Base-by-base conservation (phyloP, 2,888 invertebrate species). In the Ernsta delagoae region DNA sequence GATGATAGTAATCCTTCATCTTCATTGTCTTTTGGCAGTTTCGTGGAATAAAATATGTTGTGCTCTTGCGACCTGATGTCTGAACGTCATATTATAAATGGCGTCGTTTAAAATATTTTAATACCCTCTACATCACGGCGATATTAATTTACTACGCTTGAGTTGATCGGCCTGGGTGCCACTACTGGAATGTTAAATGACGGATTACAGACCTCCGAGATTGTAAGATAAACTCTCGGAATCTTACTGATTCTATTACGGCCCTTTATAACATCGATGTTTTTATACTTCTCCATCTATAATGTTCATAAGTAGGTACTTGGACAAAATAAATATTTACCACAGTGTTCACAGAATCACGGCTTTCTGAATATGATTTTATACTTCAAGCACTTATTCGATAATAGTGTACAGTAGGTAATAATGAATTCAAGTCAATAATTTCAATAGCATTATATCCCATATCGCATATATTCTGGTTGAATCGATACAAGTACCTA, bases 1-100 rank as follows among this genome's bases (percentile, higher is more conserved):
- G 92, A 93, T 92, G 92, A 92, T 91, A 88, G 89, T 90, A 90
- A 93, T 93, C 90, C 93, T 85, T 93, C 93, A 93, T 87, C 87
- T 81, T 92, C 91, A 92, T 93, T 93, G 93, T 92, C 92, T 92
- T 92, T 92, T 93, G 92, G 92, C 93, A 92, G 89, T 91, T 92
- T 91, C 91, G 84, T 83, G 86, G 90, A 91, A 92, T 92, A 92
- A 92, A 89, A 91, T 92, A 92, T 92, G 90, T 87, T 88, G 82
- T 83, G 84, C 83, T 86, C 87, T 85, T 81, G 90, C 88, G 88
- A 89, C 89, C 87, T 90, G 91, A 91, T 90, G 89, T 90, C 87
- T 82, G 88, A 86, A 88, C 89, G 89, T 91, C 90, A 89, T 87
- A 86, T 92, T 91, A 93, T 90, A 90, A 93, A 93, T 93, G 87